These are phyloP conservation scores for Acanthosepion pharaonis DNA, from an alignment of 2,888 invertebrate species.

Conservation along the genomic window DNA sequence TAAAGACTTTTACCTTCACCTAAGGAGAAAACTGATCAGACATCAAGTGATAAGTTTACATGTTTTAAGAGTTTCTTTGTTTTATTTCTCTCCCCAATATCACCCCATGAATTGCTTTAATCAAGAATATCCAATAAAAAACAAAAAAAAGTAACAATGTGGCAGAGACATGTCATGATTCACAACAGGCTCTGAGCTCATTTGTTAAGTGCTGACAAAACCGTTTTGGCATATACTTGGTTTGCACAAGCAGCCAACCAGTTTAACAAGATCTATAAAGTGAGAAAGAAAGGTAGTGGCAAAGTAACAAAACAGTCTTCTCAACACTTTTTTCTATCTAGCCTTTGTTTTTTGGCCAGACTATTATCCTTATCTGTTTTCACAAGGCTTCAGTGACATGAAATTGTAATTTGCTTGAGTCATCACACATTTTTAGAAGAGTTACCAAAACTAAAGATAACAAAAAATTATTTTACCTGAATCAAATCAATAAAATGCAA, in stretches of 20 bases:
- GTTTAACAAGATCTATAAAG: background rate
- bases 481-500: too few species aligned
- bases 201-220: background rate
- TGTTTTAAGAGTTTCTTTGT: too few species aligned
- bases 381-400: background rate
- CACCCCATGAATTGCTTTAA: background rate
- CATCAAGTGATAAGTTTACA: too few species aligned
- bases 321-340: background rate
- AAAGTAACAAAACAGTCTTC: background rate
- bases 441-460: too few species aligned
- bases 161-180: background rate
- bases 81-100: too few species aligned
- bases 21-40: too few species aligned
- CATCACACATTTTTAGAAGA: background rate
- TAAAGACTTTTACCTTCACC: too few species aligned
- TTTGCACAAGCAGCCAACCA: background rate
- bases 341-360: background rate
- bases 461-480: too few species aligned
- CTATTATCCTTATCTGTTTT: slow-evolving; percentile 21
- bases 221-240: background rate
- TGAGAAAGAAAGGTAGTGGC: background rate
- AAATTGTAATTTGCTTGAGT: background rate
- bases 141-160: background rate
- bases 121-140: background rate
- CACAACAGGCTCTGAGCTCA: background rate